phyloP scores from a whole-genome alignment of 2,113 vertebrate genomes.

The Actenoides hombroni region DNA sequence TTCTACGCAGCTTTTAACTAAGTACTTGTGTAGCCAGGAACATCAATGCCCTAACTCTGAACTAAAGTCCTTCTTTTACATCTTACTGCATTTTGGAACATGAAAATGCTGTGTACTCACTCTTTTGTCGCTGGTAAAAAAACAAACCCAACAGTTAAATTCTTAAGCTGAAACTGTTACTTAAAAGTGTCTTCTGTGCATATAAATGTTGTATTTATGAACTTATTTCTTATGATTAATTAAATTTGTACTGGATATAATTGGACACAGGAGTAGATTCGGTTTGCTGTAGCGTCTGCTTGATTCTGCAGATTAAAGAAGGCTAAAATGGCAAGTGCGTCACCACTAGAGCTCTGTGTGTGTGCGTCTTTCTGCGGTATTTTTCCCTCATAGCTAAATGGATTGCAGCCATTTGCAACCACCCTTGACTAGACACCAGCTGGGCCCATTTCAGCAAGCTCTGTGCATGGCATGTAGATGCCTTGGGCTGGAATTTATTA shows the following conservation, averaged over 20 bases:
- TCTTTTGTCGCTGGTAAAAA: neutral
- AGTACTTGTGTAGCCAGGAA: neutral
- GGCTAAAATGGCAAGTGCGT: accelerated
- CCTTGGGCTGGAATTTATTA: neutral
- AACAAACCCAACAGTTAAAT: neutral
- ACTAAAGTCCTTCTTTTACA: neutral
- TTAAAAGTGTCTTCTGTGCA: neutral
- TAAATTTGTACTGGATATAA: neutral
- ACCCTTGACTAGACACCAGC: neutral
- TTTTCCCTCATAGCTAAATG: neutral
- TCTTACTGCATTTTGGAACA: neutral
- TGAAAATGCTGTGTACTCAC: neutral
- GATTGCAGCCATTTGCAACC: neutral
- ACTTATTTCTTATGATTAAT: neutral
- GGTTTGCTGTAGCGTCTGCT: neutral
- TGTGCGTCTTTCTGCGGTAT: too few relatives aligned
- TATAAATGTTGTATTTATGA: neutral
- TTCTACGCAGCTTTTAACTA: accelerated
- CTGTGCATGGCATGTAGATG: neutral
- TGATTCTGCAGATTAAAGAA: neutral
- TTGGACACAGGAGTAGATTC: neutral
- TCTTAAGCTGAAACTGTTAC: neutral
- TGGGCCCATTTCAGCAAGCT: neutral
- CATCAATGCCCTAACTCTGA: accelerated
- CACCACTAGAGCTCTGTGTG: neutral